Percentiles rank a stretch among this genome's conserved stretches.
Conservation (phyloP, 1,140 invertebrate genomes). For the Pemphigus obesinymphae region DNA sequence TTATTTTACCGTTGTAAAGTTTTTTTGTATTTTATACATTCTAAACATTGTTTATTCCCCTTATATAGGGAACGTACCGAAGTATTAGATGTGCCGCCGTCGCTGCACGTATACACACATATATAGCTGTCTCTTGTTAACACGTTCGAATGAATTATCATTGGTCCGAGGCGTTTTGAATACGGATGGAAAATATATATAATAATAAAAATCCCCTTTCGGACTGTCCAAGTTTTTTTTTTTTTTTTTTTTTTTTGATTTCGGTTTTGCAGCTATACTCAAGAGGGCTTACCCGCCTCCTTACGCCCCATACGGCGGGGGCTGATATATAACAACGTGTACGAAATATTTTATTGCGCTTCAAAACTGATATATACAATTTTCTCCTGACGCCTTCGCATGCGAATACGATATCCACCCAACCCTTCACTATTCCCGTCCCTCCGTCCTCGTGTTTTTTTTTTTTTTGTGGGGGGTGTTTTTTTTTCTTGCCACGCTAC, state of each 20-base stretch:
- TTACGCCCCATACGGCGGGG: too few relatives aligned
- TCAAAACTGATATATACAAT: constrained; percentile 38
- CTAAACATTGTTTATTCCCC: constrained; percentile 19
- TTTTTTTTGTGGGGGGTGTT: too few relatives aligned
- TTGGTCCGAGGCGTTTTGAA: constrained; percentile 31
- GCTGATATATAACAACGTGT: constrained; percentile 28
- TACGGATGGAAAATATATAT: constrained; percentile 30
- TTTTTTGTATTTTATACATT: constrained; percentile 7
- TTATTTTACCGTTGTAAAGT: constrained; percentile 22
- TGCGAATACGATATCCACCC: constrained; percentile 13
- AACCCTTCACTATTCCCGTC: not conserved
- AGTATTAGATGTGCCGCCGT: not conserved
- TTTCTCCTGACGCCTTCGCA: constrained; percentile 36
- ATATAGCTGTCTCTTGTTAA: constrained; percentile 31
- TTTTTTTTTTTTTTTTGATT: constrained; percentile 16
- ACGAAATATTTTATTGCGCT: constrained; percentile 38
- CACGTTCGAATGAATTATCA: constrained; percentile 40
- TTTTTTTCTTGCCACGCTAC: too few relatives aligned
- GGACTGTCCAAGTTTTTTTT: constrained; percentile 36
- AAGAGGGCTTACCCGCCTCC: not conserved
- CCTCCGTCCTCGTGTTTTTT: not conserved
- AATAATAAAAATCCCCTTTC: constrained; percentile 38
- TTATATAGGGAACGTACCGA: not conserved
- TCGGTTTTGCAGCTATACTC: constrained; percentile 6
- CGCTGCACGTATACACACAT: not conserved